phyloP scores from a whole-genome alignment of 1,140 invertebrate genomes.

The Tribolium madens region DNA sequence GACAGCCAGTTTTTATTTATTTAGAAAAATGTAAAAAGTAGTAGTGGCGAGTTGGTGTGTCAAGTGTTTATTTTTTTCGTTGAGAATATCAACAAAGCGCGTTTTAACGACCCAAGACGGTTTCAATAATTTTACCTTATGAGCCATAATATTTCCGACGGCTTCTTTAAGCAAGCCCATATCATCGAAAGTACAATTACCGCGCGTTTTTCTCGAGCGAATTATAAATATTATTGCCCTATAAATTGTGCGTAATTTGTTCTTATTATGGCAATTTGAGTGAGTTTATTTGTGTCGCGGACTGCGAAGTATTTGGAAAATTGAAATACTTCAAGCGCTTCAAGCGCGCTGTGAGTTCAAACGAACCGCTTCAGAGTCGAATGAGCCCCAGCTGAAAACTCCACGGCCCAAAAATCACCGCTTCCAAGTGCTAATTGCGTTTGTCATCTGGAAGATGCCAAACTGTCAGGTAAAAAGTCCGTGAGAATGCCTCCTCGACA shows the following conservation, averaged over 20 bases:
- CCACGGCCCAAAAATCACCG: neutral
- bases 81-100: conserved; percentile 11
- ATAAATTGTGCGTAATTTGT: conserved; percentile 61
- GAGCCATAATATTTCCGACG: conserved; percentile 37
- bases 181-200: conserved; percentile 33
- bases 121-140: conserved; percentile 27
- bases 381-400: conserved; percentile 22
- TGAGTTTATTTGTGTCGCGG: conserved; percentile 54
- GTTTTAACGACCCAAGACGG: conserved; percentile 11
- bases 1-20: conserved; percentile 14
- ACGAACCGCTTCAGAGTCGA: conserved; percentile 50
- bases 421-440: conserved; percentile 49
- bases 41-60: neutral
- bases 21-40: conserved; percentile 18
- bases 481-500: conserved; percentile 58
- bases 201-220: conserved; percentile 36
- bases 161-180: conserved; percentile 15
- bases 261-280: conserved; percentile 59
- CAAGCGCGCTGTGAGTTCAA: conserved; percentile 52
- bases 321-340: conserved; percentile 55
- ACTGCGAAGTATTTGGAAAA: conserved; percentile 58
- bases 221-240: conserved; percentile 60
- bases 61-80: conserved; percentile 18
- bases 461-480: conserved; percentile 51
- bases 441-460: conserved; percentile 51